Conservation (phyloP, 2,888 invertebrate species). For the Hydriomena furcata region DNA sequence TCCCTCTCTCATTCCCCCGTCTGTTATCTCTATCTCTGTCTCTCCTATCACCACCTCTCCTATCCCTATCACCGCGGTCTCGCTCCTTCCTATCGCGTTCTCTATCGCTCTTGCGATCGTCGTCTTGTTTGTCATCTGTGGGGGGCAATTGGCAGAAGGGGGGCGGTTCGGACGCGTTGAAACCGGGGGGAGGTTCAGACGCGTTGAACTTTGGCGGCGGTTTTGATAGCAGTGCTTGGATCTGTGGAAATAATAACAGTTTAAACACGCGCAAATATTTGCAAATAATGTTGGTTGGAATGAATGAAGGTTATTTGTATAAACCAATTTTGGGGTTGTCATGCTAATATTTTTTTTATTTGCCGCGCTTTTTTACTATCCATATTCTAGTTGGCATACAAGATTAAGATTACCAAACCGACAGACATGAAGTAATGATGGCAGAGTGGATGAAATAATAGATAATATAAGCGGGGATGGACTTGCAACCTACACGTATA, state of each 20-base stretch:
- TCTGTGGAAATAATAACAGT: conserved; percentile 44
- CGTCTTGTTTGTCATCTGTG: conserved; percentile 52
- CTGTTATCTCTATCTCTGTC: conserved; percentile 38
- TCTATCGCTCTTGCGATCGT: conserved; percentile 36
- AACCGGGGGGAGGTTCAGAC: conserved; percentile 69
- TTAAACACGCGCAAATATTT: no score
- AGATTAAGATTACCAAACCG: no score
- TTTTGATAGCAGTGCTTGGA: conserved; percentile 81
- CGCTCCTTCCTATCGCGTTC: conserved; percentile 50
- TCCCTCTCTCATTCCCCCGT: conserved; percentile 12
- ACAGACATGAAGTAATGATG: no score
- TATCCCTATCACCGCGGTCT: conserved; percentile 51
- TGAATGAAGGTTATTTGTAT: no score
- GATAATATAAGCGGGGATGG: no score
- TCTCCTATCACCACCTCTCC: conserved; percentile 47
- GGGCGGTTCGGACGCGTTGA: conserved; percentile 58
- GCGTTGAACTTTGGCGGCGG: conserved; percentile 78
- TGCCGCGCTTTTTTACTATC: no score
- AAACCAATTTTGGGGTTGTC: no score
- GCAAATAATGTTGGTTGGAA: no score
- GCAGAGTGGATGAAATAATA: no score
- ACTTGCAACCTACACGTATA: no score
- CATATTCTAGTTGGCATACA: no score
- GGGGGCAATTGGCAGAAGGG: conserved; percentile 59
- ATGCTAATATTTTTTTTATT: no score